A percentile compares a stretch with the other conserved stretches of the same genome.
These are phyloP conservation scores for Nyctibius bracteatus DNA, from an alignment of 2,113 vertebrate species.

Conservation along the genomic window DNA sequence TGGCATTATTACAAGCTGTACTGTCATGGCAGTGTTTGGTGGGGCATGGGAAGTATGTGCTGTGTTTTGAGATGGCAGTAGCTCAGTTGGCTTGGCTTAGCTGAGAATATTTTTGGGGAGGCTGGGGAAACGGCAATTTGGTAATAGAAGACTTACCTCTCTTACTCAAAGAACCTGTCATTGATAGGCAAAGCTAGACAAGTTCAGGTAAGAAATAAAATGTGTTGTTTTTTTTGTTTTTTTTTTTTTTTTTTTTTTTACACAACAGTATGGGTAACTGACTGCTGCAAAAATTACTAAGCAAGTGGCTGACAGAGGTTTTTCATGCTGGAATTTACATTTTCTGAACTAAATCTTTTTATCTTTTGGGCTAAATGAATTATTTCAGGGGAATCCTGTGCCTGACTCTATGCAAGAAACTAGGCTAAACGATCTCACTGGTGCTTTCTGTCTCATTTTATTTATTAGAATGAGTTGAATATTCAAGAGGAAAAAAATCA, in stretches of 20 bases:
- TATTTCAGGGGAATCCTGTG: background rate
- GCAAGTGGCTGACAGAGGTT: background rate
- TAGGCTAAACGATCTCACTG: background rate
- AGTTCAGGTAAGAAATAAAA: background rate
- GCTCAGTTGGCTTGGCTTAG: background rate
- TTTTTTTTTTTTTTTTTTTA: background rate
- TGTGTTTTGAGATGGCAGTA: background rate
- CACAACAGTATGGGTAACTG: background rate
- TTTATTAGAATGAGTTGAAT: background rate
- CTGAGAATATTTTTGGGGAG: background rate
- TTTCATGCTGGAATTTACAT: slow-evolving; percentile 7
- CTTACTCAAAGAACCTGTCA: background rate
- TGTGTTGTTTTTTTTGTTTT: background rate
- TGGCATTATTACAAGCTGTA: background rate
- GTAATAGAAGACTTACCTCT: background rate
- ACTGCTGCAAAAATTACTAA: background rate
- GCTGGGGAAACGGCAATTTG: background rate
- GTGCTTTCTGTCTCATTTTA: background rate
- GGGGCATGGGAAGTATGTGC: background rate
- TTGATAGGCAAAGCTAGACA: background rate
- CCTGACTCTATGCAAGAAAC: background rate
- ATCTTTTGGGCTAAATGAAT: background rate
- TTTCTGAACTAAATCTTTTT: background rate
- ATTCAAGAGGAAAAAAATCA: background rate
- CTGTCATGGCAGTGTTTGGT: background rate